Percentiles rank a stretch among this genome's conserved stretches.
Evolutionary conservation across 2,113 vertebrate genomes (phyloP).

Genomic region (Platysteira castanea): DNA sequence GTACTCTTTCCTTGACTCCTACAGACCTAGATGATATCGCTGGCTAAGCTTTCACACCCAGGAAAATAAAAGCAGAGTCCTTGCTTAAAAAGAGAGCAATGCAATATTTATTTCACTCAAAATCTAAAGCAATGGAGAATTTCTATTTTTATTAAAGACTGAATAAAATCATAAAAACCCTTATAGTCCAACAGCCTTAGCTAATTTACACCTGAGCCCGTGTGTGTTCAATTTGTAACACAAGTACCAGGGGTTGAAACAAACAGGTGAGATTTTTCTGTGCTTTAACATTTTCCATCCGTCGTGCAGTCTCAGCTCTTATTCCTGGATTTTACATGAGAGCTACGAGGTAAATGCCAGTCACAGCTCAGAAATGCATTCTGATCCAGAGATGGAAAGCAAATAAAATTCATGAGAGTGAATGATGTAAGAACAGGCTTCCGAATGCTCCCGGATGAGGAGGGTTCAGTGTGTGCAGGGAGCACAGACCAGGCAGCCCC

Average conservation of each 20-base stretch:
- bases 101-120: not conserved
- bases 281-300: not conserved
- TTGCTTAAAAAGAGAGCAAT: not conserved
- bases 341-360: not conserved
- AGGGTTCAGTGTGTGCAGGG: not conserved
- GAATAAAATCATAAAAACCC: not conserved
- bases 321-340: not conserved
- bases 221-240: not conserved
- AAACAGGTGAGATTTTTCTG: not conserved
- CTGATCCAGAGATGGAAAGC: not conserved
- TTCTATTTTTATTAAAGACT: not conserved
- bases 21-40: not conserved
- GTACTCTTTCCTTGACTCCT: not conserved
- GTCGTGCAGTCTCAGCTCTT: not conserved
- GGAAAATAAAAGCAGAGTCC: not conserved
- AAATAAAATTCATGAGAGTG: not conserved
- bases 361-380: not conserved
- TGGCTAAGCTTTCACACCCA: not conserved
- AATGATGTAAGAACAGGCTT: conserved; percentile 1
- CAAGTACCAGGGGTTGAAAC: not conserved
- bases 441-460: not conserved
- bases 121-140: not conserved
- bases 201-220: not conserved
- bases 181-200: not conserved
- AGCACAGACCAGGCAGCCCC: not conserved